These are phyloP conservation scores for Brachionus asplanchnoidis DNA, from an alignment of 1,140 invertebrate species.

Conservation along the genomic window DNA sequence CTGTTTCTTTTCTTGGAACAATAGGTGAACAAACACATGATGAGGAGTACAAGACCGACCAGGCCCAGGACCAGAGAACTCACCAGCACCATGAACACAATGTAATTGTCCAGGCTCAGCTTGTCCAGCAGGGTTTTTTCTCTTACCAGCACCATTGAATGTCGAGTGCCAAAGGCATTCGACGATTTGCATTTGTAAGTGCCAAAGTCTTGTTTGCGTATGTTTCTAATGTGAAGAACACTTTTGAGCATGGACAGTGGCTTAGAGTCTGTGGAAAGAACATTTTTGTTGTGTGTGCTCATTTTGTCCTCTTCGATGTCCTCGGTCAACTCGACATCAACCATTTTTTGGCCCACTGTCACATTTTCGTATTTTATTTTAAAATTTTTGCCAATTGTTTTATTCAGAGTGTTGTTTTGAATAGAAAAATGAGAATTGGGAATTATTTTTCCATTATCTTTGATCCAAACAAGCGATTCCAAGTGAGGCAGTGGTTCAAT, in stretches of 20 bases:
- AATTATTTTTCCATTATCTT: conserved; percentile 39
- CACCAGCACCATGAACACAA: neutral
- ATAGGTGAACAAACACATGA: neutral
- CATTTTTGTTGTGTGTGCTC: neutral
- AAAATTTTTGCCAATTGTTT: neutral
- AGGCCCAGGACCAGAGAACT: neutral
- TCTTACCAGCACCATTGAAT: neutral
- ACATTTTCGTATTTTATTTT: conserved; percentile 28
- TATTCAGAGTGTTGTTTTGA: neutral
- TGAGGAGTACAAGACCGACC: neutral
- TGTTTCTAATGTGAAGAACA: conserved; percentile 9
- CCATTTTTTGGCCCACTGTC: neutral
- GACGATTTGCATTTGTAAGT: conserved; percentile 8
- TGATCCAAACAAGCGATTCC: conserved; percentile 1
- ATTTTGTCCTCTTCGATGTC: conserved; percentile 8
- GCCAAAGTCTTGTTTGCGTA: conserved; percentile 29
- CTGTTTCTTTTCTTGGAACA: neutral
- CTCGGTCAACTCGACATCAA: neutral
- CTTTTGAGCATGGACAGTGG: neutral
- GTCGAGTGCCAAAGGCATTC: neutral
- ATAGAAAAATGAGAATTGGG: conserved; percentile 12
- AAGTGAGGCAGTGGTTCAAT: conserved; percentile 11
- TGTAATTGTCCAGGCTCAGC: neutral
- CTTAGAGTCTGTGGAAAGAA: neutral
- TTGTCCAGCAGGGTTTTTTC: neutral